Conservation (phyloP, 2,113 vertebrate genomes). For the Synchiropus splendidus region DNA sequence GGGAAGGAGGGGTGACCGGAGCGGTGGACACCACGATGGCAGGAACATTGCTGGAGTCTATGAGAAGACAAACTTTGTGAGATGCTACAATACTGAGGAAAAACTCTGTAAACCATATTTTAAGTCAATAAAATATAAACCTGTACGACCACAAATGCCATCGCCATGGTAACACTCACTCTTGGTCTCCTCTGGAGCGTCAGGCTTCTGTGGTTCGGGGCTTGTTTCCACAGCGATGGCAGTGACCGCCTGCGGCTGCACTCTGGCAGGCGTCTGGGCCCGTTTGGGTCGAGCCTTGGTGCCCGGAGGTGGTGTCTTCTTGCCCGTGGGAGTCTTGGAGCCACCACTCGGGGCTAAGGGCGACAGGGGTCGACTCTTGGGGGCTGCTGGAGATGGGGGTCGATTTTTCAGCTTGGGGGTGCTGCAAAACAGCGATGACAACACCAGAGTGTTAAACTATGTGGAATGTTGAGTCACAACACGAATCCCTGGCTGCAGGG, state of each 20-base stretch:
- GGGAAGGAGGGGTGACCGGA: slow-evolving; percentile 37
- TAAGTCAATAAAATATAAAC: slow-evolving; percentile 25
- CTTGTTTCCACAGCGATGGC: slow-evolving; percentile 61
- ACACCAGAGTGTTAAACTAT: background rate
- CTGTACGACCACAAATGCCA: background rate
- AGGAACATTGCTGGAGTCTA: slow-evolving; percentile 44
- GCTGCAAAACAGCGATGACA: slow-evolving; percentile 1
- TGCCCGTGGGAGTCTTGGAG: slow-evolving; percentile 61
- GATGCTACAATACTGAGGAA: background rate
- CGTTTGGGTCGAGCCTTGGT: slow-evolving; percentile 74
- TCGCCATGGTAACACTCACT: slow-evolving; percentile 41
- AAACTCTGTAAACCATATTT: background rate
- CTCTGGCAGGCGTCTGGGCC: slow-evolving; percentile 57
- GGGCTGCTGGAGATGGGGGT: slow-evolving; percentile 73
- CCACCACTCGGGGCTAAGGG: slow-evolving; percentile 66
- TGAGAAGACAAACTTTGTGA: background rate
- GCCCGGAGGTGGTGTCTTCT: slow-evolving; percentile 63
- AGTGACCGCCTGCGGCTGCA: slow-evolving; percentile 48
- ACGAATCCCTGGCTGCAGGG: slow-evolving; percentile 7
- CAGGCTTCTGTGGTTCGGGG: slow-evolving; percentile 20
- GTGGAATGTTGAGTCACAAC: slow-evolving; percentile 5
- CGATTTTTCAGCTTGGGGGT: slow-evolving; percentile 72
- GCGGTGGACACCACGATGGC: slow-evolving; percentile 58
- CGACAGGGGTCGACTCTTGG: slow-evolving; percentile 73
- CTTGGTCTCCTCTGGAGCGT: slow-evolving; percentile 46